These are phyloP conservation scores for Loris lydekkerianus DNA, from an alignment of 2,797 vertebrate species.

Conservation along the genomic window DNA sequence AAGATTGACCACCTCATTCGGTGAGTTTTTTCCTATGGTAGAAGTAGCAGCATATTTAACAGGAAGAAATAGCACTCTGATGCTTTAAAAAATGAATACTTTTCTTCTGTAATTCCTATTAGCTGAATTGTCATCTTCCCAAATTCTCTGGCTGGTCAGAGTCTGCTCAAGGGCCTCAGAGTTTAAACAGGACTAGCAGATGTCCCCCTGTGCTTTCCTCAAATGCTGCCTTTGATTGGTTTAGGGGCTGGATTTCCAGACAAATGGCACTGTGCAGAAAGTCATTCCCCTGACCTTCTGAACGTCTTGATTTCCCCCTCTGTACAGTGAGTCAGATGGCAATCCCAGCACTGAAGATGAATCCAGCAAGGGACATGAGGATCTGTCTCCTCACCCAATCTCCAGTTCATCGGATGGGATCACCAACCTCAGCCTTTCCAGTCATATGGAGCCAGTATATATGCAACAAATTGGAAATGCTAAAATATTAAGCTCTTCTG, in stretches of 20 bases:
- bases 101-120: neutral
- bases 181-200: slow-evolving; percentile 23
- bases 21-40: neutral
- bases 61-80: neutral
- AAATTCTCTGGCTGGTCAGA: neutral
- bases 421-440: slow-evolving; percentile 91
- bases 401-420: slow-evolving; percentile 93
- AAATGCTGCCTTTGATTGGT: slow-evolving; percentile 41
- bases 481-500: slow-evolving; percentile 94
- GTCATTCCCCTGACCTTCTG: slow-evolving; percentile 65
- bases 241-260: slow-evolving; percentile 67
- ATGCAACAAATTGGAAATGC: slow-evolving; percentile 98
- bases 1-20: neutral
- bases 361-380: slow-evolving; percentile 98
- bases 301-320: slow-evolving; percentile 72
- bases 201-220: slow-evolving; percentile 40
- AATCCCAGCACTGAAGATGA: slow-evolving; percentile 97
- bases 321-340: slow-evolving; percentile 92
- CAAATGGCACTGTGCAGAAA: slow-evolving; percentile 33
- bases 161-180: slow-evolving; percentile 27
- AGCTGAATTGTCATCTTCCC: slow-evolving; percentile 54
- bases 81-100: neutral
- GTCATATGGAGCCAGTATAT: slow-evolving; percentile 91
- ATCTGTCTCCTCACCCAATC: slow-evolving; percentile 96
- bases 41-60: slow-evolving; percentile 32